These are phyloP conservation scores for Cosmopolites sordidus DNA, from an alignment of 2,888 invertebrate species.

Conservation along the genomic window DNA sequence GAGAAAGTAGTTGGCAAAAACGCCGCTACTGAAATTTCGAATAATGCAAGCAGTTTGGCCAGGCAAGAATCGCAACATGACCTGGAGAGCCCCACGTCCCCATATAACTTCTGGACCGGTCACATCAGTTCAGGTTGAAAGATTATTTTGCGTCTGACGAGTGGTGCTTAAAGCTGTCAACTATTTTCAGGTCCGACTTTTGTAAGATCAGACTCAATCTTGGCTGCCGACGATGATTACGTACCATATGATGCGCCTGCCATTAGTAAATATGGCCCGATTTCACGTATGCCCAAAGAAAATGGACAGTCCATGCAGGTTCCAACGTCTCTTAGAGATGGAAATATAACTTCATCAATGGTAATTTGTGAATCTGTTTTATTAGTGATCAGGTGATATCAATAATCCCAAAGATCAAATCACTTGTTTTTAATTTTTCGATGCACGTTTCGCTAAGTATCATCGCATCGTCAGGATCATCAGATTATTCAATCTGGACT, in stretches of 20 bases:
- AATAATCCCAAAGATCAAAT: no score
- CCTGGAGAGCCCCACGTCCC: slow-evolving; percentile 43
- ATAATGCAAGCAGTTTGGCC: slow-evolving; percentile 45
- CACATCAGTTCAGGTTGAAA: slow-evolving; percentile 34
- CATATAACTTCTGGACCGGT: slow-evolving; percentile 45
- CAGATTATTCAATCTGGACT: no score
- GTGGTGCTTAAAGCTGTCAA: no score
- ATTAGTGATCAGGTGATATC: no score
- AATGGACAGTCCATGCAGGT: slow-evolving; percentile 37
- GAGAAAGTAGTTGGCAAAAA: slow-evolving; percentile 57
- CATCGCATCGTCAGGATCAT: no score
- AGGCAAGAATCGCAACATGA: slow-evolving; percentile 44
- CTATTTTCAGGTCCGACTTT: slow-evolving; percentile 41
- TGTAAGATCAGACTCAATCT: slow-evolving; percentile 53
- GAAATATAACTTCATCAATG: slow-evolving; percentile 39
- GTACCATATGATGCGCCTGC: slow-evolving; percentile 64
- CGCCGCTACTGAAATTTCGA: slow-evolving; percentile 46
- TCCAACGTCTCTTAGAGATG: slow-evolving; percentile 40
- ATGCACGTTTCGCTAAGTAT: no score
- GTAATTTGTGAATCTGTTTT: no score
- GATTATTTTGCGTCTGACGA: slow-evolving; percentile 24
- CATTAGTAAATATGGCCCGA: slow-evolving; percentile 66
- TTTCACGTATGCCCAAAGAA: slow-evolving; percentile 52
- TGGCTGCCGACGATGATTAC: slow-evolving; percentile 61
- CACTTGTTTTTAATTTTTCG: no score